Evolutionary conservation across 2,113 vertebrate genomes (phyloP).

Genomic region (Balaeniceps rex): DNA sequence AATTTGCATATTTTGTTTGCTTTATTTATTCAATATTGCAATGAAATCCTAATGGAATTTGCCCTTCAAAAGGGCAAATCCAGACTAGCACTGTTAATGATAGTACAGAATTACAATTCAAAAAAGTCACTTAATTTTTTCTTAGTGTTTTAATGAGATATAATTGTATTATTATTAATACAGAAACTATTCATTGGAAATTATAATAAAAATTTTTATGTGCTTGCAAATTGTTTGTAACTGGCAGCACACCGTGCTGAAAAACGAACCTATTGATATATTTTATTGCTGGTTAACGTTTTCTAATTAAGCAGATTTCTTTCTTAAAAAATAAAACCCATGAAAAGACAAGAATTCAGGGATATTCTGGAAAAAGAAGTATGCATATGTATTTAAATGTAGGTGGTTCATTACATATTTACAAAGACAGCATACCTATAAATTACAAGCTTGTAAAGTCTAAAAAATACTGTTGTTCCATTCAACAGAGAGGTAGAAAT

Average conservation of each 20-base stretch:
- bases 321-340: background rate
- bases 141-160: constrained; percentile 1
- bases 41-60: background rate
- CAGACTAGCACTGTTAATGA: background rate
- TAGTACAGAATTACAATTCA: background rate
- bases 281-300: background rate
- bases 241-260: background rate
- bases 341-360: background rate
- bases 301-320: background rate
- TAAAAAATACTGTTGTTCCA: background rate
- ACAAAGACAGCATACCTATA: background rate
- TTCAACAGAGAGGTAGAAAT: background rate
- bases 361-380: background rate
- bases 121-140: background rate
- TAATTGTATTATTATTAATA: constrained; percentile 7
- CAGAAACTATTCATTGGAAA: background rate
- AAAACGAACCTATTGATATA: background rate
- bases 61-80: background rate
- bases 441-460: background rate
- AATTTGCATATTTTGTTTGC: background rate
- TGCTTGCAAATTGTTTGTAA: background rate
- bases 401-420: background rate
- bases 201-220: background rate
- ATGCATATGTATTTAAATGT: background rate
- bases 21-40: constrained; percentile 12